Percentiles rank a stretch among this genome's conserved stretches.
Conservation (phyloP, 2,797 vertebrate species). For the Amniataba percoides region DNA sequence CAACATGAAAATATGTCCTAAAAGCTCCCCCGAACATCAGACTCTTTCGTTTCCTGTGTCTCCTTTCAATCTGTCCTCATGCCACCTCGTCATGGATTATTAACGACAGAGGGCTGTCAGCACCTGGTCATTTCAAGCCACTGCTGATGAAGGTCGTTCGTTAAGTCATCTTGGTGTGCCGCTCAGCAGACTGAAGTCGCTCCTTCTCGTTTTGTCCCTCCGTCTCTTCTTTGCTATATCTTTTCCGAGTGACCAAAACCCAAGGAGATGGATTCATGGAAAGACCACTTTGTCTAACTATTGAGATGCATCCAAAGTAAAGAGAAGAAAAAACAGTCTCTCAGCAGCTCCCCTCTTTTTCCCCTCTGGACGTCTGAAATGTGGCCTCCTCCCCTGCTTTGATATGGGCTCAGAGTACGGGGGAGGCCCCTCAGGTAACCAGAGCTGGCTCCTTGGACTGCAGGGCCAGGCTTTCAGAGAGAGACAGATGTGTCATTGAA, state of each 20-base stretch:
- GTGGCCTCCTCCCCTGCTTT: slow-evolving; percentile 53
- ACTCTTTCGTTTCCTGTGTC: slow-evolving; percentile 3
- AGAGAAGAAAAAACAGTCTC: slow-evolving; percentile 57
- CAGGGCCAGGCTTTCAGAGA: slow-evolving; percentile 50
- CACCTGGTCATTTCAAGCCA: slow-evolving; percentile 59
- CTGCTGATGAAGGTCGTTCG: slow-evolving; percentile 34
- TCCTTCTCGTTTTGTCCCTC: neutral
- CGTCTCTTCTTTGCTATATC: slow-evolving; percentile 15
- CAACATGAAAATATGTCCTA: neutral
- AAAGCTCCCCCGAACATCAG: neutral
- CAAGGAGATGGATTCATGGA: slow-evolving; percentile 44
- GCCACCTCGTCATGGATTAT: slow-evolving; percentile 38
- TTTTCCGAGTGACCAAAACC: slow-evolving; percentile 33
- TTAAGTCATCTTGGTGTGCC: slow-evolving; percentile 11
- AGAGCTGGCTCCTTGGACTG: slow-evolving; percentile 59
- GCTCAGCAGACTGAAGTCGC: neutral
- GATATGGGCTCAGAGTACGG: slow-evolving; percentile 55
- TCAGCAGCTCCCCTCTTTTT: slow-evolving; percentile 48
- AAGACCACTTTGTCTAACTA: slow-evolving; percentile 40
- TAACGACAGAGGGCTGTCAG: slow-evolving; percentile 58
- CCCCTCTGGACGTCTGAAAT: slow-evolving; percentile 58
- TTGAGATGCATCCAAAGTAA: slow-evolving; percentile 58
- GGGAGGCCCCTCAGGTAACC: slow-evolving; percentile 74
- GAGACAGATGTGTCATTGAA: slow-evolving; percentile 71
- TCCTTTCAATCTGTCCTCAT: slow-evolving; percentile 35